Base-by-base conservation (phyloP, 2,797 vertebrate genomes). In the Australoheros facetus region DNA sequence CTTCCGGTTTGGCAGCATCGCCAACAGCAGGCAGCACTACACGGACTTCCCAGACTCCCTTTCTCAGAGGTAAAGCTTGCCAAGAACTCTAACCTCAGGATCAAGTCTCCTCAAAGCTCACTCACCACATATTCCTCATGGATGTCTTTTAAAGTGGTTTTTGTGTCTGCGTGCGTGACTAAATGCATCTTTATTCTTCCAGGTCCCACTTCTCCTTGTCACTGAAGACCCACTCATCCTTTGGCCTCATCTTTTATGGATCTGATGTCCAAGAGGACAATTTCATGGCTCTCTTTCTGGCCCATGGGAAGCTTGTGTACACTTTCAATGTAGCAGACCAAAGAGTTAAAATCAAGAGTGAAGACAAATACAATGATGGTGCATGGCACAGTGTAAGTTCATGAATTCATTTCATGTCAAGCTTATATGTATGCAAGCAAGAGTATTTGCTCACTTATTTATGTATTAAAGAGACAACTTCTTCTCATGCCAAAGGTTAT, bases 161-260 rank as follows among this genome's bases (percentile, higher is more conserved):
- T 45, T 79, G 5, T 73, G 34, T 76, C 45, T 84, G 21, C 70
- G 72, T 7, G 23, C 23, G 34, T 74, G 45, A 84, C 56, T 75
- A 23, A 78, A 78, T 54, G n/a, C 11, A 26, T 39, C 45, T 56
- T 64, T 56, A 21, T 16, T 32, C 75, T 85, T 5, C 59, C 91
- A 99, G 98, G 93, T 96, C 96, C 88, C 95, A 97, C 84, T 95
- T 99, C 88, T 97, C 97, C 59, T 93, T 99, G 89, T 97, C 95
- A 73, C 85, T 99, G 90, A 98, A 96, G 95, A 98, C 97, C 23
- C 93, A 95, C 4, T 97, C 97, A 19, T 94, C 96, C 56, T 96
- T 96, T 28, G 98, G 98, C 85, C 96, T 98, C 93, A 96, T 99
- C 87, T 96, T 98, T 90, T 98, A 99, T 34, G 14, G 96, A 75